Conservation (phyloP, 2,797 vertebrate genomes). For the Gobionotothen gibberifrons region DNA sequence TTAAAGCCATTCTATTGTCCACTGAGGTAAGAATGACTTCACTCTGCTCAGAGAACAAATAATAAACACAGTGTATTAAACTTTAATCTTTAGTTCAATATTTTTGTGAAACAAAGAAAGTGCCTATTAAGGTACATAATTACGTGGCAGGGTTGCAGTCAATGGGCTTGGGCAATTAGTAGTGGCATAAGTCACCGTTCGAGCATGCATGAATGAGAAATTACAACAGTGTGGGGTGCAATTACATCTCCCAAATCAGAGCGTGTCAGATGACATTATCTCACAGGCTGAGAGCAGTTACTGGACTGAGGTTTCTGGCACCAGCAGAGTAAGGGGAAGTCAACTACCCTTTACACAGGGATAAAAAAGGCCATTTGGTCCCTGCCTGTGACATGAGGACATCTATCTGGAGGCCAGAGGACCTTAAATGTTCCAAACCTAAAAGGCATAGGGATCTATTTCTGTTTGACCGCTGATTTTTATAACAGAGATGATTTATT, state of each 20-base stretch:
- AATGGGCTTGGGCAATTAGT: slow-evolving; percentile 60
- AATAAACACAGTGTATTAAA: slow-evolving; percentile 54
- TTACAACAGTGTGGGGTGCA: slow-evolving; percentile 78
- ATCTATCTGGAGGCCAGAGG: slow-evolving; percentile 46
- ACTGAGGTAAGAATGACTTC: slow-evolving; percentile 53
- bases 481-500: slow-evolving; percentile 40
- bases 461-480: slow-evolving; percentile 2
- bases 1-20: slow-evolving; percentile 16
- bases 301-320: slow-evolving; percentile 50
- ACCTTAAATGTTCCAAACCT: slow-evolving; percentile 35
- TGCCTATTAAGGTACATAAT: slow-evolving; percentile 70
- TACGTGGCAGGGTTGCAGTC: slow-evolving; percentile 52
- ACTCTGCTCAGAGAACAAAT: slow-evolving; percentile 52
- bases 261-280: slow-evolving; percentile 82
- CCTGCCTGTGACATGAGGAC: slow-evolving; percentile 55
- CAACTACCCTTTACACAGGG: slow-evolving; percentile 61
- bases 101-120: slow-evolving; percentile 47
- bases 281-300: slow-evolving; percentile 64
- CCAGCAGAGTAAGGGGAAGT: slow-evolving; percentile 61
- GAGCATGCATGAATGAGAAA: slow-evolving; percentile 83
- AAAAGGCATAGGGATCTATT: slow-evolving; percentile 5
- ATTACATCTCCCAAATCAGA: slow-evolving; percentile 76
- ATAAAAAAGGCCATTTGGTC: slow-evolving; percentile 46
- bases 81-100: slow-evolving; percentile 58
- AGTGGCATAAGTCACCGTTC: slow-evolving; percentile 77